Percentiles rank a stretch among this genome's conserved stretches.
phyloP scores from a whole-genome alignment of 30 jellyfish, hydroid and myxozoan genomes.

The Cassiopea xamachana region DNA sequence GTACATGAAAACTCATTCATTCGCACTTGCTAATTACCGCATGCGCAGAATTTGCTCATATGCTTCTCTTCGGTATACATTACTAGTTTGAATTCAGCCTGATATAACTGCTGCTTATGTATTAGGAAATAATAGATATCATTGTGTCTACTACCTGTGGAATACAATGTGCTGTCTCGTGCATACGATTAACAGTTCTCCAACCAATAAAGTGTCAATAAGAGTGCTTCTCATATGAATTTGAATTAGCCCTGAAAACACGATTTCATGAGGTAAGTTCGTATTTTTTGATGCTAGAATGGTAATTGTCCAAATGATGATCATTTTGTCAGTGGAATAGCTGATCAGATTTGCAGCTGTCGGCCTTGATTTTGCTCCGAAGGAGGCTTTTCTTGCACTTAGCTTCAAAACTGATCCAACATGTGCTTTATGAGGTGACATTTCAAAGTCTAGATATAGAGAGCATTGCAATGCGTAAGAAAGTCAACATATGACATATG shows the following conservation, averaged over 20 bases:
- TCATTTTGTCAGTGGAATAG: constrained; percentile 45
- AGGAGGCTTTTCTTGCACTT: constrained; percentile 23
- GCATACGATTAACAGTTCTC: neutral
- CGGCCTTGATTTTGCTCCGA: neutral
- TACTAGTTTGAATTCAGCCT: too few relatives aligned
- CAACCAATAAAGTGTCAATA: neutral
- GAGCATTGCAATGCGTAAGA: neutral
- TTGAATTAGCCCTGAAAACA: neutral
- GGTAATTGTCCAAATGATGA: constrained; percentile 31
- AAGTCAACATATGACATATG: neutral
- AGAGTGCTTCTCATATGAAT: constrained; percentile 27
- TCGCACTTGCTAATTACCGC: too few relatives aligned
- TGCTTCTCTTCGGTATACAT: too few relatives aligned
- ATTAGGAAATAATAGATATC: too few relatives aligned
- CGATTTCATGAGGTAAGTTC: neutral
- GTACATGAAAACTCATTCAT: too few relatives aligned
- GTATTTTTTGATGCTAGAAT: neutral
- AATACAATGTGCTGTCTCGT: neutral
- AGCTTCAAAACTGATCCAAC: constrained; percentile 33
- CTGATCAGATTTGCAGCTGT: constrained; percentile 33
- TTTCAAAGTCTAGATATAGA: constrained; percentile 15
- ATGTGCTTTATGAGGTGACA: constrained; percentile 62
- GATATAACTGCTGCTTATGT: too few relatives aligned
- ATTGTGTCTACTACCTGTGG: neutral
- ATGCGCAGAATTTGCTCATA: too few relatives aligned